Percentiles rank a stretch among this genome's conserved stretches.
phyloP scores from a whole-genome alignment of 2,888 invertebrate genomes.

The Acrobasis consociella region DNA sequence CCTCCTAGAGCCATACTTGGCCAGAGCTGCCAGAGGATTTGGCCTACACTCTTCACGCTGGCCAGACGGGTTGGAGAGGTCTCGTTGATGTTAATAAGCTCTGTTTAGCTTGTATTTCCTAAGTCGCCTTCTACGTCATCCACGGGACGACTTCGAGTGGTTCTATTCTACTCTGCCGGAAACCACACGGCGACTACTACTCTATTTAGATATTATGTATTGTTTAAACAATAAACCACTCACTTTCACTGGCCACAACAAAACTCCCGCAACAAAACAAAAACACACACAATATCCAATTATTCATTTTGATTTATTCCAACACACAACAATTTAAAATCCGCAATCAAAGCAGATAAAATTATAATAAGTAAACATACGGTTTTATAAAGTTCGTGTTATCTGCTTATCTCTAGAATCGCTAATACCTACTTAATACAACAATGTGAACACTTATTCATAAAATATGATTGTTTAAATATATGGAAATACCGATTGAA shows the following conservation, averaged over 20 bases:
- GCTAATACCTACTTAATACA: background rate
- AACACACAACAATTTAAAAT: background rate
- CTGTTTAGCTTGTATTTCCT: too few relatives aligned
- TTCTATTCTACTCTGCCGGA: too few relatives aligned
- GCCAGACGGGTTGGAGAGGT: too few relatives aligned
- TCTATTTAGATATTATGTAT: too few relatives aligned
- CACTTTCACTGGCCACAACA: constrained; percentile 34
- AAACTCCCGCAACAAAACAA: constrained; percentile 23
- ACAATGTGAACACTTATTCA: too few relatives aligned
- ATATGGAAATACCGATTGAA: background rate
- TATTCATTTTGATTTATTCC: background rate
- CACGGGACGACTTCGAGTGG: too few relatives aligned
- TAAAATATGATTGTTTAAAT: background rate
- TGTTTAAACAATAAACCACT: constrained; percentile 32
- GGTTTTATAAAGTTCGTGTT: background rate
- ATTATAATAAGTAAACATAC: background rate
- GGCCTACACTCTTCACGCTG: too few relatives aligned
- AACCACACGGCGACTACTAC: too few relatives aligned
- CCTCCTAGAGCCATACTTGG: too few relatives aligned
- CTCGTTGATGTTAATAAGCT: too few relatives aligned
- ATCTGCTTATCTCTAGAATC: constrained; percentile 5
- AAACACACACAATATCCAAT: constrained; percentile 7
- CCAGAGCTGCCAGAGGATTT: too few relatives aligned
- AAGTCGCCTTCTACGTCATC: too few relatives aligned
- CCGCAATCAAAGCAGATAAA: background rate